Evolutionary conservation across 1,140 invertebrate species (phyloP).

Genomic region (Sitophilus oryzae): DNA sequence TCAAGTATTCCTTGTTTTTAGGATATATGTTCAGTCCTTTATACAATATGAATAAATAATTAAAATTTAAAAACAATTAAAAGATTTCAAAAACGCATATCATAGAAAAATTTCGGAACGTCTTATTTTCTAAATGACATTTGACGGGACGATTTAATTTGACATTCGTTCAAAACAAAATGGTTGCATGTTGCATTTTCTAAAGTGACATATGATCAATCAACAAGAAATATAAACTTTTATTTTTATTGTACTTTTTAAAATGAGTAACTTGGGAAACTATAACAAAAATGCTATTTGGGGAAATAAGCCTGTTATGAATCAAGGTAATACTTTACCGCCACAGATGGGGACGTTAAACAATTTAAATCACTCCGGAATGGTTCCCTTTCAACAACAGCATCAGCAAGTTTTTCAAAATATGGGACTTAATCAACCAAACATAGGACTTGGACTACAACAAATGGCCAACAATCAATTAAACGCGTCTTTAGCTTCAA

Average conservation of each 20-base stretch:
- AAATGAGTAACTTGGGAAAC: conserved; percentile 6
- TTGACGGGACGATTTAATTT: too few relatives aligned
- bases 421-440: conserved; percentile 49
- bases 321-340: conserved; percentile 48
- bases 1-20: not conserved
- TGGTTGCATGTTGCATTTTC: too few relatives aligned
- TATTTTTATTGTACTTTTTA: too few relatives aligned
- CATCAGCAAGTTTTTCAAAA: conserved; percentile 54
- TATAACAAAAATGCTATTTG: conserved; percentile 53
- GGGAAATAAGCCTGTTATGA: conserved; percentile 43
- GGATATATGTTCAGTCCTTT: not conserved
- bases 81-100: too few relatives aligned
- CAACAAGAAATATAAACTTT: too few relatives aligned
- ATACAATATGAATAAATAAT: too few relatives aligned
- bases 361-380: conserved; percentile 50
- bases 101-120: not conserved
- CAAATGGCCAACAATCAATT: conserved; percentile 41
- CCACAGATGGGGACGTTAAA: conserved; percentile 52
- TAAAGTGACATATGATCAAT: too few relatives aligned
- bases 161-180: too few relatives aligned
- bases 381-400: conserved; percentile 56
- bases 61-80: too few relatives aligned
- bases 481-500: conserved; percentile 45
- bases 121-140: not conserved
- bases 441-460: conserved; percentile 38